These are phyloP conservation scores for Lepas anatifera DNA, from an alignment of 2,888 invertebrate species.

Conservation along the genomic window DNA sequence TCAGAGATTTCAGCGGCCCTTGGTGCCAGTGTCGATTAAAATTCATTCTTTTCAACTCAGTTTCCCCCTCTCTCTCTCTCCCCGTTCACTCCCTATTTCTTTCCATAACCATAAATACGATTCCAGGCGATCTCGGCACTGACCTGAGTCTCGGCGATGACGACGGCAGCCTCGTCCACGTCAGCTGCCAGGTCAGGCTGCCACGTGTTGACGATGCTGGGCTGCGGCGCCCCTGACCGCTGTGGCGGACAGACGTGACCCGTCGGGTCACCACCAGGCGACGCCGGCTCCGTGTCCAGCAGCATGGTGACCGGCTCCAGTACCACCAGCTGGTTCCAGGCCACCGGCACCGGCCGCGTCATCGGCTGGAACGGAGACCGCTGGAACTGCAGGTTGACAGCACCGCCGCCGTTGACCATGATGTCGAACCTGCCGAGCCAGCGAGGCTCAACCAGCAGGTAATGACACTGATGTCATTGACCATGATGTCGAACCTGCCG, in stretches of 20 bases:
- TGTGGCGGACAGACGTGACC: slow-evolving; percentile 60
- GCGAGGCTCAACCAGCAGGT: too few relatives aligned
- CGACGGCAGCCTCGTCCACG: slow-evolving; percentile 63
- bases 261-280: slow-evolving; percentile 9
- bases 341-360: slow-evolving; percentile 81
- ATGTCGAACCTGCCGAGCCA: slow-evolving; percentile 96
- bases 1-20: too few relatives aligned
- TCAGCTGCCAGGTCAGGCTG: slow-evolving; percentile 80
- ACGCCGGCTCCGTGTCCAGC: slow-evolving; percentile 50
- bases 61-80: too few relatives aligned
- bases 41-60: too few relatives aligned
- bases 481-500: too few relatives aligned
- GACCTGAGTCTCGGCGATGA: slow-evolving; percentile 86
- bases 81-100: too few relatives aligned
- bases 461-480: too few relatives aligned
- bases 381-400: slow-evolving; percentile 91
- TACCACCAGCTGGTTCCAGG: slow-evolving; percentile 96
- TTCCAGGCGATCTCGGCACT: slow-evolving; percentile 16
- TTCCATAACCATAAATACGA: too few relatives aligned
- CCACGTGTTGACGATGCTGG: slow-evolving; percentile 79
- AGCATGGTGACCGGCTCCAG: slow-evolving; percentile 71
- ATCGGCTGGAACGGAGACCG: slow-evolving; percentile 83
- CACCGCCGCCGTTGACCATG: slow-evolving; percentile 94
- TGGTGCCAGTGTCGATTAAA: too few relatives aligned
- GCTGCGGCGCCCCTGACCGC: slow-evolving; percentile 69